These are phyloP conservation scores for Trachelipus rathkii DNA, from an alignment of 1,140 invertebrate genomes.

Conservation along the genomic window DNA sequence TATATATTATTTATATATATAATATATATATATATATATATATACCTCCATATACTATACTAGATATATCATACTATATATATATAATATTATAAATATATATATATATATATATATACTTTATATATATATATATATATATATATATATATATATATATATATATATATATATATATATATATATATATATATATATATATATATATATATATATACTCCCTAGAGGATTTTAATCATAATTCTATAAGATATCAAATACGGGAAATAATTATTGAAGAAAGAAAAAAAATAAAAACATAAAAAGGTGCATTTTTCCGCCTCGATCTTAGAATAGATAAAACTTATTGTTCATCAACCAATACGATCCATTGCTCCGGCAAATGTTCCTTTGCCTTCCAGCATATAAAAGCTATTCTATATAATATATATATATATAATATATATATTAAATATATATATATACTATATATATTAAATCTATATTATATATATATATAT, in stretches of 20 bases:
- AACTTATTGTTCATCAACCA: background rate
- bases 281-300: too few relatives aligned
- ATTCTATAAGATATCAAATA: slow-evolving; percentile 1
- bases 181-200: slow-evolving; percentile 12
- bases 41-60: too few relatives aligned
- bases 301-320: slow-evolving; percentile 7
- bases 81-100: too few relatives aligned
- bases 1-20: too few relatives aligned
- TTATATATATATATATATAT: too few relatives aligned
- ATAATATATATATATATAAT: slow-evolving; percentile 11
- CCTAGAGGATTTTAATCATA: background rate
- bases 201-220: background rate
- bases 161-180: too few relatives aligned
- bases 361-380: background rate
- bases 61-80: too few relatives aligned
- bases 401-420: background rate
- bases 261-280: background rate
- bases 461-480: slow-evolving; percentile 9
- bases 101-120: too few relatives aligned
- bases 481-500: background rate
- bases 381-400: background rate
- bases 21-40: too few relatives aligned
- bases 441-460: slow-evolving; percentile 8
- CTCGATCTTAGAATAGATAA: background rate
- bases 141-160: too few relatives aligned